Evolutionary conservation across 2,797 vertebrate species (phyloP).

Genomic region (Neosilurus hyrtlii): DNA sequence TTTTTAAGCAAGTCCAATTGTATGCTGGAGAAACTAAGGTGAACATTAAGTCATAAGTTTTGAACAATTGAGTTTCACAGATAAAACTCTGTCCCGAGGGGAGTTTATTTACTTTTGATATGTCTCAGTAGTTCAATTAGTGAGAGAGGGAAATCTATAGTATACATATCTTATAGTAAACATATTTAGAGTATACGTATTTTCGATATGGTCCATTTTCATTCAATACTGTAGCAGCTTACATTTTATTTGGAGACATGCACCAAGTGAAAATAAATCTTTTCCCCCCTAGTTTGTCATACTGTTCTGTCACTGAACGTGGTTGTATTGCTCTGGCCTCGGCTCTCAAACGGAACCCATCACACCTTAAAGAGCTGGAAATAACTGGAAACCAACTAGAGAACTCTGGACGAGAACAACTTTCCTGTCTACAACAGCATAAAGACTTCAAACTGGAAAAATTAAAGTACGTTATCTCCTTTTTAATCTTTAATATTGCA

Average conservation of each 20-base stretch:
- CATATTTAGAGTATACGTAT: too few relatives aligned
- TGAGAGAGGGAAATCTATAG: background rate
- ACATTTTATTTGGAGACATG: background rate
- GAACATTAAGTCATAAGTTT: background rate
- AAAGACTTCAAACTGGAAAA: constrained; percentile 45
- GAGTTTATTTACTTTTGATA: too few relatives aligned
- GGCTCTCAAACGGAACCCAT: constrained; percentile 31
- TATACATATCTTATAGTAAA: background rate
- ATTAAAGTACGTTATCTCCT: constrained; percentile 22
- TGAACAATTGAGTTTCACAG: too few relatives aligned
- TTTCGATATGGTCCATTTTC: background rate
- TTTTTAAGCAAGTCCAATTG: constrained; percentile 22
- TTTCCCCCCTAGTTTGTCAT: constrained; percentile 34
- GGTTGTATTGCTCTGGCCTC: constrained; percentile 28
- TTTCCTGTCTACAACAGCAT: constrained; percentile 35
- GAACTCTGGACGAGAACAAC: constrained; percentile 1
- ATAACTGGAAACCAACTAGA: constrained; percentile 36
- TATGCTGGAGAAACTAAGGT: constrained; percentile 46
- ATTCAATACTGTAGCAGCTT: background rate
- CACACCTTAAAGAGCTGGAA: constrained; percentile 40
- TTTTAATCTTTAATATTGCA: background rate
- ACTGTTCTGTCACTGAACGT: constrained; percentile 36
- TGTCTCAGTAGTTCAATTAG: too few relatives aligned
- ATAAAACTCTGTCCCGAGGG: too few relatives aligned
- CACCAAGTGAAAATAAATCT: background rate